A percentile compares a stretch with the other conserved stretches of the same genome.
Evolutionary conservation across 2,888 invertebrate species (phyloP).

Genomic region (Malachius bipustulatus): DNA sequence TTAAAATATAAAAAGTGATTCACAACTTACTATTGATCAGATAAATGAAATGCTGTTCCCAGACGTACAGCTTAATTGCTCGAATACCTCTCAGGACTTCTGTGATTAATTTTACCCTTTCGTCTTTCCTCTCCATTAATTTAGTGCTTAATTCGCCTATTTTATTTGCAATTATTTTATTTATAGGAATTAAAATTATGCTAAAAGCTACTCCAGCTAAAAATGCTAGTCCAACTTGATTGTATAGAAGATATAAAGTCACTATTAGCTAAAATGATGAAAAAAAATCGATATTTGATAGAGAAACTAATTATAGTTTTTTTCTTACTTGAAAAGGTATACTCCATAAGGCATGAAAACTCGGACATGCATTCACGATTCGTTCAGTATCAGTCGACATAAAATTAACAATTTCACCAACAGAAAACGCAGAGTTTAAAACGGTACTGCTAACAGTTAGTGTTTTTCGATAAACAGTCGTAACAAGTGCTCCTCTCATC

Average conservation of each 20-base stretch:
- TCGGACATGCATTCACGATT: conserved; percentile 89
- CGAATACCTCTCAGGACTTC: conserved; percentile 82
- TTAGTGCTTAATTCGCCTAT: conserved; percentile 76
- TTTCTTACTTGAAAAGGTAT: conserved; percentile 71
- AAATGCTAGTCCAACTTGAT: conserved; percentile 83
- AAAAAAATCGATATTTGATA: conserved; percentile 4
- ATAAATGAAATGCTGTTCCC: conserved; percentile 79
- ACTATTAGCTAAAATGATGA: conserved; percentile 57
- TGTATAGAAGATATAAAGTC: conserved; percentile 71
- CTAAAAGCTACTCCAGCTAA: conserved; percentile 82
- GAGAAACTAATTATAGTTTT: not conserved
- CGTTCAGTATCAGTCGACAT: conserved; percentile 96
- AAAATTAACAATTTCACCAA: conserved; percentile 89
- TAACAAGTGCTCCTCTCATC: conserved; percentile 75
- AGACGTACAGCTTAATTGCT: conserved; percentile 83
- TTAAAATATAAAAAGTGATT: not conserved
- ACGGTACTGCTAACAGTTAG: conserved; percentile 36
- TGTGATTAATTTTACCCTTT: conserved; percentile 72
- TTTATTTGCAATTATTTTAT: conserved; percentile 77
- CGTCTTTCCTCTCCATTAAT: conserved; percentile 87
- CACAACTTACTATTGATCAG: not conserved
- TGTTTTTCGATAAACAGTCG: conserved; percentile 66
- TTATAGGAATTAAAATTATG: conserved; percentile 81
- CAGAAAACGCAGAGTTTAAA: conserved; percentile 38
- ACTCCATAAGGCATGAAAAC: conserved; percentile 95